phyloP scores from a whole-genome alignment of 2,113 vertebrate genomes.

The Hyla sarda region DNA sequence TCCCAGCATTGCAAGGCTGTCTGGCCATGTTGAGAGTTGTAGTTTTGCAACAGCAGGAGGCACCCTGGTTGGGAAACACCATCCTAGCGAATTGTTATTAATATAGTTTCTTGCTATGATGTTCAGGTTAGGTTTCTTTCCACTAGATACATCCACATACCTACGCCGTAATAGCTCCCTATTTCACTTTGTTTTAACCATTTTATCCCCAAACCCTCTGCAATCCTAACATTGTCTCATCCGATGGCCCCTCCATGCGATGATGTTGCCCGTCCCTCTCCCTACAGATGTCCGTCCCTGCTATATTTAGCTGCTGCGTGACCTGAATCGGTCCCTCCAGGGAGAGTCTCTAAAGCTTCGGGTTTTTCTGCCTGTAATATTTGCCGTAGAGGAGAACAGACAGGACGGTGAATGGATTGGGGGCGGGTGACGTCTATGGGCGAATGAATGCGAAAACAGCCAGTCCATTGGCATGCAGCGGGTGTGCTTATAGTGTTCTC shows the following conservation, averaged over 20 bases:
- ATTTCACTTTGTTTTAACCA: not conserved
- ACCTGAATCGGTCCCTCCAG: slow-evolving; percentile 22
- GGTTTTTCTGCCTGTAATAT: not conserved
- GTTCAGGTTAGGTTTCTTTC: too few species aligned
- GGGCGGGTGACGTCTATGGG: not conserved
- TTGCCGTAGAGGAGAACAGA: not conserved
- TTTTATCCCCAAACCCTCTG: not conserved
- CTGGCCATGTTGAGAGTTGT: too few species aligned
- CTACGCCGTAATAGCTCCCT: not conserved
- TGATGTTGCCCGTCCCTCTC: slow-evolving; percentile 1
- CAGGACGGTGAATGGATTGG: not conserved
- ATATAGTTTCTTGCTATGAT: too few species aligned
- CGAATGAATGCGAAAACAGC: not conserved
- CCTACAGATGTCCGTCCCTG: not conserved
- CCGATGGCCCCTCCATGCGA: not conserved
- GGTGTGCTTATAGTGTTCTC: not conserved
- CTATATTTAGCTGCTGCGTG: slow-evolving; percentile 35
- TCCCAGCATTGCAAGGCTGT: too few species aligned
- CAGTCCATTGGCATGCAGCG: not conserved
- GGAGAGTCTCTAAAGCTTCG: slow-evolving; percentile 20
- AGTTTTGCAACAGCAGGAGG: too few species aligned
- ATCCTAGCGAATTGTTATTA: too few species aligned
- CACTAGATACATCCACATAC: not conserved
- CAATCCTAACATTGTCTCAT: not conserved
- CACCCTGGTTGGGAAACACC: too few species aligned